Conservation (phyloP, 2,797 vertebrate species). For the Lacerta viridis region DNA sequence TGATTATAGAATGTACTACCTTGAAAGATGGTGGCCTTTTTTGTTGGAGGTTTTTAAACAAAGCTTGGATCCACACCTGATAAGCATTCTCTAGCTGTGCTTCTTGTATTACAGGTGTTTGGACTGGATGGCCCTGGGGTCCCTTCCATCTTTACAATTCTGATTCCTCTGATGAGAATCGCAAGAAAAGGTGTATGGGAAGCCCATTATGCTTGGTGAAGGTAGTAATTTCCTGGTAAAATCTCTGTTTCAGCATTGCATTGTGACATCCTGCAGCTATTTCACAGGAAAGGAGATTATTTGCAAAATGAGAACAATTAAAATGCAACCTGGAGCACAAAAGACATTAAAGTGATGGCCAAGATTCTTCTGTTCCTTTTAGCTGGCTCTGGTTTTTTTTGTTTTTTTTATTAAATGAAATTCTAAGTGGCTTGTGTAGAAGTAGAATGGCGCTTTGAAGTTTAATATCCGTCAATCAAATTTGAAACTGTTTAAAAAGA, state of each 20-base stretch:
- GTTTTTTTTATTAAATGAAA: slow-evolving; percentile 58
- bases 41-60: too few relatives aligned
- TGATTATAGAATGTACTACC: too few relatives aligned
- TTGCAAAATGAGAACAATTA: slow-evolving; percentile 68
- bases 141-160: too few relatives aligned
- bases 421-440: slow-evolving; percentile 63
- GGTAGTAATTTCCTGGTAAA: slow-evolving; percentile 63
- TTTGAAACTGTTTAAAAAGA: slow-evolving; percentile 69
- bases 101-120: too few relatives aligned
- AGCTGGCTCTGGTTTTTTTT: slow-evolving; percentile 56
- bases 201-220: slow-evolving; percentile 67
- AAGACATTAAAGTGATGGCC: slow-evolving; percentile 60
- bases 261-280: slow-evolving; percentile 66
- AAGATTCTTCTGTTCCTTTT: slow-evolving; percentile 63
- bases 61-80: too few relatives aligned
- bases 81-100: too few relatives aligned
- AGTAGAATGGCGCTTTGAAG: slow-evolving; percentile 66
- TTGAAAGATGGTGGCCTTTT: too few relatives aligned
- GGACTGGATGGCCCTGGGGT: too few relatives aligned
- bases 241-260: slow-evolving; percentile 57
- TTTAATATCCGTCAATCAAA: slow-evolving; percentile 69
- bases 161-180: too few relatives aligned
- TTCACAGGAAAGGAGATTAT: slow-evolving; percentile 67
- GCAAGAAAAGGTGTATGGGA: slow-evolving; percentile 58
- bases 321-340: slow-evolving; percentile 52